Evolutionary conservation across 2,113 vertebrate species (phyloP).

Genomic region (Casuarius casuarius): DNA sequence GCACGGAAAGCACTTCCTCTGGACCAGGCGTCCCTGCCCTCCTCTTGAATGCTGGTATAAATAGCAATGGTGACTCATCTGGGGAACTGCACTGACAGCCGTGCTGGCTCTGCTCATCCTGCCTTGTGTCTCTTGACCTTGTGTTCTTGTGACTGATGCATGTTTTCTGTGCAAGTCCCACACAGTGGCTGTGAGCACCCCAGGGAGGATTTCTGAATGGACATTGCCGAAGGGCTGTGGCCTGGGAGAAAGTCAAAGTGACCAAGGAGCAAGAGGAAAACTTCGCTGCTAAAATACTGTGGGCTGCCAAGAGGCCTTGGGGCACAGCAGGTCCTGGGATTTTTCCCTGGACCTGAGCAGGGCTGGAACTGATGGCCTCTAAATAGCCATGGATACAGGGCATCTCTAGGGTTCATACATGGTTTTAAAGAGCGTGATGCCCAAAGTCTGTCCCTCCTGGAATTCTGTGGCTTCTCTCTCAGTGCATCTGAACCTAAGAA

Average conservation of each 20-base stretch:
- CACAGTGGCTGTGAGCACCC: background rate
- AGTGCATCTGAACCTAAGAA: background rate
- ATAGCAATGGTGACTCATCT: background rate
- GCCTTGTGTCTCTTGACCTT: background rate
- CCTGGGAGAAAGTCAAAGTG: background rate
- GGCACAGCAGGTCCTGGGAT: background rate
- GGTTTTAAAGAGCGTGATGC: background rate
- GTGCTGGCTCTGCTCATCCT: fast-evolving
- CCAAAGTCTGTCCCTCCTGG: background rate
- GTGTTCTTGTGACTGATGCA: fast-evolving
- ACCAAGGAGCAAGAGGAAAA: background rate
- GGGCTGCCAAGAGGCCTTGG: background rate
- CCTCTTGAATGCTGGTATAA: fast-evolving
- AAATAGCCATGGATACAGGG: background rate
- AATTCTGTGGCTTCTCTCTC: background rate
- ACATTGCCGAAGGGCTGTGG: background rate
- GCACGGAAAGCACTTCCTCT: background rate
- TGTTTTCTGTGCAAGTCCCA: background rate
- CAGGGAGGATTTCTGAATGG: background rate
- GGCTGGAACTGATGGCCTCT: background rate
- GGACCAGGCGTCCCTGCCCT: background rate
- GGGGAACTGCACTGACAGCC: background rate
- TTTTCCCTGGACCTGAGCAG: fast-evolving
- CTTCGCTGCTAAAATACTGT: background rate
- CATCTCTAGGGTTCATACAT: background rate